phyloP scores from a whole-genome alignment of 2,113 vertebrate species.

The Saccopteryx leptura region DNA sequence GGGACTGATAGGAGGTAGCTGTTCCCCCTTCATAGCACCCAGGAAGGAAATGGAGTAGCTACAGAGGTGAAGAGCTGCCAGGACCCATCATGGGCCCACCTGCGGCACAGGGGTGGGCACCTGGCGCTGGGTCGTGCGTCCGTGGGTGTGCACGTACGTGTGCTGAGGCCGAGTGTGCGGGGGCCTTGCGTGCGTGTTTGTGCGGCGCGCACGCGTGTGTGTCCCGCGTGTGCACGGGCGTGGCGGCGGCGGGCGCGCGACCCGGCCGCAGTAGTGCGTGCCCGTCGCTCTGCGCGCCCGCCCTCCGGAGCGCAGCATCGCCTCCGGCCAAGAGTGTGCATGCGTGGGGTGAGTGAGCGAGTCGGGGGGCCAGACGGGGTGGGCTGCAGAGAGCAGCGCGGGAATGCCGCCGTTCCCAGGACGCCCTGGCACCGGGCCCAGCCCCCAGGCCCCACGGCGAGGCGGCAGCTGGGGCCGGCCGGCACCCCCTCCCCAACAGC shows the following conservation, averaged over 20 bases:
- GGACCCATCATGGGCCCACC: constrained; percentile 44
- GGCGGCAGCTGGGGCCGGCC: constrained; percentile 75
- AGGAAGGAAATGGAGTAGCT: not conserved
- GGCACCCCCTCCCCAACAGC: constrained; percentile 72
- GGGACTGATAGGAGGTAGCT: not conserved
- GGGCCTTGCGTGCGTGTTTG: constrained; percentile 43
- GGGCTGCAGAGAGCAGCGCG: constrained; percentile 77
- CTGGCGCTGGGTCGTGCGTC: constrained; percentile 52
- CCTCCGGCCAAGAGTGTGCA: constrained; percentile 83
- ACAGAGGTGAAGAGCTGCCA: not conserved
- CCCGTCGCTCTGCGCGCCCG: constrained; percentile 76
- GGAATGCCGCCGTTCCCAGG: constrained; percentile 78
- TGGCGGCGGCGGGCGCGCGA: constrained; percentile 81
- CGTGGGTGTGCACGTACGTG: constrained; percentile 75
- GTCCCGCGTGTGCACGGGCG: constrained; percentile 80
- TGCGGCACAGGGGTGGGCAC: constrained; percentile 69
- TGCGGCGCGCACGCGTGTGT: constrained; percentile 72
- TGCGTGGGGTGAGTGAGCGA: constrained; percentile 84
- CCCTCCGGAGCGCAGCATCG: constrained; percentile 81
- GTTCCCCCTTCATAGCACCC: not conserved
- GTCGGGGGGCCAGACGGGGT: constrained; percentile 77
- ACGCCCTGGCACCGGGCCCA: constrained; percentile 77
- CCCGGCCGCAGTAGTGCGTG: constrained; percentile 77
- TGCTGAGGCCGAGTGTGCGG: constrained; percentile 21
- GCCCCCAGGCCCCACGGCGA: constrained; percentile 58